Evolutionary conservation across 2,113 vertebrate species (phyloP).

Genomic region (Psilopsiagon aymara): DNA sequence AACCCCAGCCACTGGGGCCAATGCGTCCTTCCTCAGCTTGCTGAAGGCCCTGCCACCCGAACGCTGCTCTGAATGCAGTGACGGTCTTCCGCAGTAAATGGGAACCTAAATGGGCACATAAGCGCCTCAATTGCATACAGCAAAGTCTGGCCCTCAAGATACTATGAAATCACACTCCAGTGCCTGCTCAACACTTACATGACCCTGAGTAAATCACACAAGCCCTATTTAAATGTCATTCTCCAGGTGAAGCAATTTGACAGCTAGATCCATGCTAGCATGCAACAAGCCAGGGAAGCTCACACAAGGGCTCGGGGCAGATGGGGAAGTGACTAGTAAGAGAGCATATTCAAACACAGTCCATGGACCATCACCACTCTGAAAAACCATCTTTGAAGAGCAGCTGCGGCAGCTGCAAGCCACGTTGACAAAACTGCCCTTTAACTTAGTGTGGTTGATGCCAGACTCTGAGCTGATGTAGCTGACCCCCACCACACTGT

Average conservation of each 20-base stretch:
- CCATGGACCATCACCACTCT: not conserved
- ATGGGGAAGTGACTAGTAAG: not conserved
- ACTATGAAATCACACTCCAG: accelerated
- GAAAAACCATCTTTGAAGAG: not conserved
- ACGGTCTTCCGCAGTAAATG: accelerated
- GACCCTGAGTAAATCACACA: not conserved
- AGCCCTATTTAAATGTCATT: not conserved
- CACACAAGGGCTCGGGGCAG: not conserved
- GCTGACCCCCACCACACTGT: too few relatives aligned
- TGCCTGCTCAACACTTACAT: accelerated
- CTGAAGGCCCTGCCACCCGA: not conserved
- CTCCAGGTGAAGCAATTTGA: not conserved
- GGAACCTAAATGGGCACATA: accelerated
- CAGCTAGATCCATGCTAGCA: not conserved
- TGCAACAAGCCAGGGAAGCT: not conserved
- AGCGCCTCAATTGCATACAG: not conserved
- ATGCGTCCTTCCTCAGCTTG: accelerated
- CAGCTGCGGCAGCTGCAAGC: not conserved
- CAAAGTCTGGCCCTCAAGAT: not conserved
- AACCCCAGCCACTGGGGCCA: not conserved
- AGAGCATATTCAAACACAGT: not conserved
- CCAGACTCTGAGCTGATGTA: not conserved
- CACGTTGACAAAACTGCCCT: not conserved
- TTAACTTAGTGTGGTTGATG: not conserved
- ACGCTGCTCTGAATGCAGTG: accelerated